Percentiles rank a stretch among this genome's conserved stretches.
Conservation (phyloP, 2,113 vertebrate species). For the Sclerurus mexicanus region DNA sequence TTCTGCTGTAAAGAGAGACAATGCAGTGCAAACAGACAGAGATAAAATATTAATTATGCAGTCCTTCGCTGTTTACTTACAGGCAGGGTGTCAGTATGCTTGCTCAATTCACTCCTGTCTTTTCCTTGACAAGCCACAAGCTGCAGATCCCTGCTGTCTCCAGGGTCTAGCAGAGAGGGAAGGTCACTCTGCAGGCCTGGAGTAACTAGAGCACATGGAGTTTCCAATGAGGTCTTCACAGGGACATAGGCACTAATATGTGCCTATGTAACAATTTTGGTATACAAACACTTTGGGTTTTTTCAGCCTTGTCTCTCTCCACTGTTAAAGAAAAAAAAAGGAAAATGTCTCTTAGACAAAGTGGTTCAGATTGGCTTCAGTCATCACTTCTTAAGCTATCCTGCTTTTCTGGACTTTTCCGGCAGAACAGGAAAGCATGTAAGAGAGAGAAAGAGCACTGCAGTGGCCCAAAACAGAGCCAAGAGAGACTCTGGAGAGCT, state of each 20-base stretch:
- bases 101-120: not conserved
- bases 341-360: not conserved
- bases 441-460: not conserved
- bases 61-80: not conserved
- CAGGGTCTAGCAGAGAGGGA: not conserved
- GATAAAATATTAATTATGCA: conserved; percentile 11
- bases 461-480: not conserved
- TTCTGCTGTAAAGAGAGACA: not conserved
- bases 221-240: not conserved
- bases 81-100: not conserved
- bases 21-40: not conserved
- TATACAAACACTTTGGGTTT: rapidly evolving
- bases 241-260: not conserved
- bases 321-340: not conserved
- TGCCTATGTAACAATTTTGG: not conserved
- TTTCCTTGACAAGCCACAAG: not conserved
- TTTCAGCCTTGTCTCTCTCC: not conserved
- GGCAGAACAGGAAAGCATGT: rapidly evolving
- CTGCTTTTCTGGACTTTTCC: not conserved
- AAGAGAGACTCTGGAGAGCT: not conserved
- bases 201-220: not conserved
- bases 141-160: not conserved
- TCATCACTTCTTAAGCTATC: not conserved
- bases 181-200: not conserved
- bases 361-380: not conserved